Conservation (phyloP, 2,113 vertebrate species). For the Butastur rufipennis region DNA sequence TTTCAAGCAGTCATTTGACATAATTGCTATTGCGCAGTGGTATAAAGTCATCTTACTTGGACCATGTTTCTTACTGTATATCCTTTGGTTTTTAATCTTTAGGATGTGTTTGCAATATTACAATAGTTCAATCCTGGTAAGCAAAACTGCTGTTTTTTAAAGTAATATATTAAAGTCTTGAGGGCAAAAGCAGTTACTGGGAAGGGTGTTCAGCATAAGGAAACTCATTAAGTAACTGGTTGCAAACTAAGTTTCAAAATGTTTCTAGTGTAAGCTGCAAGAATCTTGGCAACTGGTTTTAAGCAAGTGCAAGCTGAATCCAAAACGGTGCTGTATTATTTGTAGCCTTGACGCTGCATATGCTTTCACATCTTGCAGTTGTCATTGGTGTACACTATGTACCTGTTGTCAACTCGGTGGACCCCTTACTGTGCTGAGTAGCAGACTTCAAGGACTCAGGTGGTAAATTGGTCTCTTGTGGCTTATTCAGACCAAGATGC, state of each 20-base stretch:
- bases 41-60: neutral
- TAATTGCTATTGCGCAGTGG: neutral
- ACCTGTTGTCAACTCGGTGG: neutral
- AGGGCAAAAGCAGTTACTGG: neutral
- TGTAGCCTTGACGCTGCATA: neutral
- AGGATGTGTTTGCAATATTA: neutral
- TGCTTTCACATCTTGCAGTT: neutral
- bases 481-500: neutral
- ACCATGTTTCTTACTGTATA: neutral
- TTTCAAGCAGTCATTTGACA: neutral
- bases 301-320: neutral
- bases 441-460: neutral
- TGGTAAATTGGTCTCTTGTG: neutral
- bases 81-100: neutral
- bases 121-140: neutral
- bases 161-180: neutral
- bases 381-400: neutral
- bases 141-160: neutral
- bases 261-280: neutral
- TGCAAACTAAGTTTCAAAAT: neutral
- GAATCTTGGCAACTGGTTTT: neutral
- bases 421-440: neutral
- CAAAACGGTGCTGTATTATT: neutral
- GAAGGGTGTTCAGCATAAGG: neutral
- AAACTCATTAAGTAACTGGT: neutral